These are phyloP conservation scores for Eristalis intricaria DNA, from an alignment of 2,888 invertebrate species.

Conservation along the genomic window DNA sequence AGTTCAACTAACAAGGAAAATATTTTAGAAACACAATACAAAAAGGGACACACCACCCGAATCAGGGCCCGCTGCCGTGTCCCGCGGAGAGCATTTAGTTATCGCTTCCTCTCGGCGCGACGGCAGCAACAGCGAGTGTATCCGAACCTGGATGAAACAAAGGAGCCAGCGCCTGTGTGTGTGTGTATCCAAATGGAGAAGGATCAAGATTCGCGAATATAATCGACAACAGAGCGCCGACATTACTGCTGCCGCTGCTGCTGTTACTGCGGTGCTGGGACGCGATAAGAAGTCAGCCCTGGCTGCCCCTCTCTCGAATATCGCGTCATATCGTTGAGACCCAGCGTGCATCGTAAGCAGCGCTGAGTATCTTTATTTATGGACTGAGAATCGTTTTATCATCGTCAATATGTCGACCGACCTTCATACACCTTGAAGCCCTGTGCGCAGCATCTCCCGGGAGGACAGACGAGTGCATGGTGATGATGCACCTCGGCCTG, in stretches of 20 bases:
- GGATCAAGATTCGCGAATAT: conserved; percentile 65
- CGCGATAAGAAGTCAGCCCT: conserved; percentile 42
- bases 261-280: conserved; percentile 12
- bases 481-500: conserved; percentile 2
- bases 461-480: not conserved
- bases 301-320: not conserved
- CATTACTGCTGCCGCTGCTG: conserved; percentile 21
- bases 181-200: conserved; percentile 48
- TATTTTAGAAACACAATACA: conserved; percentile 69
- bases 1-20: conserved; percentile 61
- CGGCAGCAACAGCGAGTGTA: conserved; percentile 14
- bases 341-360: not conserved
- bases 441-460: conserved; percentile 16
- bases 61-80: conserved; percentile 4
- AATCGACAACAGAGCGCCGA: conserved; percentile 67
- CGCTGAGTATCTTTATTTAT: conserved; percentile 68
- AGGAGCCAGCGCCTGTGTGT: not conserved
- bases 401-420: conserved; percentile 70
- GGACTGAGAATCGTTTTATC: conserved; percentile 71
- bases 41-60: conserved; percentile 50
- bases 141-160: conserved; percentile 41
- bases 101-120: conserved; percentile 47
- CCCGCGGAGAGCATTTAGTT: conserved; percentile 53
- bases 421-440: conserved; percentile 45
- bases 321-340: not conserved